Percentiles rank a stretch among this genome's conserved stretches.
These are phyloP conservation scores for Poecilia gillii DNA, from an alignment of 2,797 vertebrate genomes.

Conservation along the genomic window DNA sequence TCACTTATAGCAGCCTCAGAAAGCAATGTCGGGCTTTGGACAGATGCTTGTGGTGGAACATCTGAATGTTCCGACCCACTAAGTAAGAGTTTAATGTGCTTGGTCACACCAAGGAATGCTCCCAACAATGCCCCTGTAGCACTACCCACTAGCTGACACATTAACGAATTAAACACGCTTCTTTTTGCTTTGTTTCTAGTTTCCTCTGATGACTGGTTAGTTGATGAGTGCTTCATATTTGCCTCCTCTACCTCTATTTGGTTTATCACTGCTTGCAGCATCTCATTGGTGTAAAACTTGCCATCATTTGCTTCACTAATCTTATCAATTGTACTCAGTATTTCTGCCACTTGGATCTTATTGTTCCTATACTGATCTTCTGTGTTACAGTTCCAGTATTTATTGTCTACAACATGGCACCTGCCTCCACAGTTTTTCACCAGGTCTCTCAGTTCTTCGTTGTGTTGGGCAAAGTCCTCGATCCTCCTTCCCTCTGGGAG, in stretches of 20 bases:
- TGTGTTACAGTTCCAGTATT: neutral
- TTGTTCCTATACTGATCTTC: conserved; percentile 33
- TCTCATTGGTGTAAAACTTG: conserved; percentile 22
- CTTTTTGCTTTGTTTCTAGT: neutral
- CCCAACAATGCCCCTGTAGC: conserved; percentile 1
- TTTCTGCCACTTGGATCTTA: conserved; percentile 33
- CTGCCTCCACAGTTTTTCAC: conserved; percentile 35
- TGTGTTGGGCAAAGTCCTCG: conserved; percentile 17
- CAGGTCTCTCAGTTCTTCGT: conserved; percentile 14
- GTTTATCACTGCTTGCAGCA: conserved; percentile 4
- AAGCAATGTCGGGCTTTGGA: neutral
- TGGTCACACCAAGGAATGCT: neutral
- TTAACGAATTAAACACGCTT: accelerated
- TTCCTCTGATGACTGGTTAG: conserved; percentile 4
- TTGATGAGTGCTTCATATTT: neutral
- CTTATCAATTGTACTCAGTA: conserved; percentile 30
- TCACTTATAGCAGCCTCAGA: neutral
- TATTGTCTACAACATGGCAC: neutral
- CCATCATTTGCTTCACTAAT: neutral
- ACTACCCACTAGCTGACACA: neutral
- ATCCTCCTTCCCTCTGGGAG: conserved; percentile 18
- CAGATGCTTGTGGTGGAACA: neutral
- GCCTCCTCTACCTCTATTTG: neutral
- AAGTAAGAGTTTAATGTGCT: neutral
- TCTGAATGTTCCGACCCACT: neutral